phyloP scores from a whole-genome alignment of 2,797 vertebrate genomes.

The Sylvia borin region DNA sequence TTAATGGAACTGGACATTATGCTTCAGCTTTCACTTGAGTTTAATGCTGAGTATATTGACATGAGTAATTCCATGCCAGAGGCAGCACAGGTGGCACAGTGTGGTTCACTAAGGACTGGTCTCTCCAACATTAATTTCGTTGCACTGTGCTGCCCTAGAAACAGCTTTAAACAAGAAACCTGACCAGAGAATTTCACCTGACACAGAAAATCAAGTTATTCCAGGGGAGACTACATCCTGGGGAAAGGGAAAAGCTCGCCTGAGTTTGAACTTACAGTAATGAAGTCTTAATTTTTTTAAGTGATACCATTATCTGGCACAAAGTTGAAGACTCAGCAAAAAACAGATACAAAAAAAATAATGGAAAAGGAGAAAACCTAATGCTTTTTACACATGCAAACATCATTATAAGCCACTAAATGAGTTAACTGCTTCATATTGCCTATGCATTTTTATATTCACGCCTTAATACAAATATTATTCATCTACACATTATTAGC shows the following conservation, averaged over 20 bases:
- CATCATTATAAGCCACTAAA: background rate
- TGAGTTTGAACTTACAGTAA: background rate
- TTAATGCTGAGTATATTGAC: background rate
- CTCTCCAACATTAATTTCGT: background rate
- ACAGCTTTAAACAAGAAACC: background rate
- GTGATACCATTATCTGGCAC: background rate
- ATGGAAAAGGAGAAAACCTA: background rate
- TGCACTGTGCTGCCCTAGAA: background rate
- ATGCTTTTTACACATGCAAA: background rate
- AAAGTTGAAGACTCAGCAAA: background rate
- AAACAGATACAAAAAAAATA: background rate
- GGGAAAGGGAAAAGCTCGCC: background rate
- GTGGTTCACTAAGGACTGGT: background rate
- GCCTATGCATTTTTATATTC: background rate
- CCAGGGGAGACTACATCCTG: background rate
- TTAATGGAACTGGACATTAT: background rate
- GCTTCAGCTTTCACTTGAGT: background rate
- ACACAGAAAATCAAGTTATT: background rate
- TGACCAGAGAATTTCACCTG: background rate
- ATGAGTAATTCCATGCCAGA: background rate
- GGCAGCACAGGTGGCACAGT: background rate
- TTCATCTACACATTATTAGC: background rate
- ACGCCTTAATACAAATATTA: background rate
- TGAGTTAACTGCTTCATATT: background rate
- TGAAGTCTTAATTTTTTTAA: background rate